Evolutionary conservation across 2,888 invertebrate species (phyloP).

Genomic region (Clunio marinus): DNA sequence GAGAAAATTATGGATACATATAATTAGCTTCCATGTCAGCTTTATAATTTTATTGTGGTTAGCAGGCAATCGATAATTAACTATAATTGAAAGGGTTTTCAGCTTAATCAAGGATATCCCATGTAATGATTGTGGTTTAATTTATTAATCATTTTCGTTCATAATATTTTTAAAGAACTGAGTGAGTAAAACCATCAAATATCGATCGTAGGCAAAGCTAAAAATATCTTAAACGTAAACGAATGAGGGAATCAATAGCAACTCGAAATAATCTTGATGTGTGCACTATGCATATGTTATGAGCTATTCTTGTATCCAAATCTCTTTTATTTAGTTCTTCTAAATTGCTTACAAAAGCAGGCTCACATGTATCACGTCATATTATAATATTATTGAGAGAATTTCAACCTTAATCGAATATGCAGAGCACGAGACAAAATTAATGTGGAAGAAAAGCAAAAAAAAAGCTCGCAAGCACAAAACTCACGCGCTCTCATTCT

Average conservation of each 20-base stretch:
- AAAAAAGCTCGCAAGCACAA: neutral
- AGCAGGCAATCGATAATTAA: too few relatives aligned
- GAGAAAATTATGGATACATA: too few relatives aligned
- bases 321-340: neutral
- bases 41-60: too few relatives aligned
- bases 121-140: too few relatives aligned
- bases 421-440: neutral
- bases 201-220: too few relatives aligned
- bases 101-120: too few relatives aligned
- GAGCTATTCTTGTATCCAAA: neutral
- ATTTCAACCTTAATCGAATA: neutral
- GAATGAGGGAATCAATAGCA: neutral
- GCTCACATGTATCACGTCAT: neutral
- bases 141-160: too few relatives aligned
- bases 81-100: too few relatives aligned
- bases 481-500: neutral
- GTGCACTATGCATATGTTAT: conserved; percentile 2
- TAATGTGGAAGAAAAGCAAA: neutral
- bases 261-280: conserved; percentile 1
- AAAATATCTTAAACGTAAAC: too few relatives aligned
- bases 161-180: too few relatives aligned
- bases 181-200: too few relatives aligned
- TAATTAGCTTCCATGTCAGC: too few relatives aligned
- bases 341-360: neutral
- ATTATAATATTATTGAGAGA: neutral